Percentiles rank a stretch among this genome's conserved stretches.
Evolutionary conservation across 2,888 invertebrate species (phyloP).

Genomic region (Synergus japonicus): DNA sequence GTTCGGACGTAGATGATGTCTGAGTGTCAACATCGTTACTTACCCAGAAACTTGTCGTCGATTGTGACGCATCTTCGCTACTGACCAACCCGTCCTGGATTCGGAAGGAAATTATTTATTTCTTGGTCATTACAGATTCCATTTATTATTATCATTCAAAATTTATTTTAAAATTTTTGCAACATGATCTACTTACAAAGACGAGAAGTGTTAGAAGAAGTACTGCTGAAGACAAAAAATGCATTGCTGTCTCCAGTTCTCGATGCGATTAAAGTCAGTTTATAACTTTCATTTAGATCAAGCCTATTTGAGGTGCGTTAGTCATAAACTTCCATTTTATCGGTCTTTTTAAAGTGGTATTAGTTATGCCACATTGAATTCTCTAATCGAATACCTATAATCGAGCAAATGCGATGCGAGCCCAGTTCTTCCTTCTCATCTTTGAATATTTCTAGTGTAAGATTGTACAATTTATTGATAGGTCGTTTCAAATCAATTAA

Average conservation of each 20-base stretch:
- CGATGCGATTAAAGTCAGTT: conserved; percentile 44
- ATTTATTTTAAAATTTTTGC: not conserved
- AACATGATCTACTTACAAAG: conserved; percentile 47
- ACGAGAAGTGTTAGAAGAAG: conserved; percentile 49
- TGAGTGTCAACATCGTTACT: conserved; percentile 10
- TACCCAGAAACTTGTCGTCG: not conserved
- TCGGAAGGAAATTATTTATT: conserved; percentile 35
- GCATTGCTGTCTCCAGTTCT: conserved; percentile 48
- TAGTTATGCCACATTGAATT: conserved; percentile 51
- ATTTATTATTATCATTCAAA: not conserved
- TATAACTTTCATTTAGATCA: conserved; percentile 47
- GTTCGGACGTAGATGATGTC: not conserved
- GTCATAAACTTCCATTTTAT: conserved; percentile 46
- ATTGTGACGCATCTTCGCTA: conserved; percentile 34
- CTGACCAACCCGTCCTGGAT: conserved; percentile 46
- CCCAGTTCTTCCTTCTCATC: not conserved
- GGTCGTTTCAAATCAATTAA: not conserved
- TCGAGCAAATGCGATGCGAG: not conserved
- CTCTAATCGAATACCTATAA: conserved; percentile 50
- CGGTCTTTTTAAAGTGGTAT: conserved; percentile 40
- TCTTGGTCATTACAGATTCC: not conserved
- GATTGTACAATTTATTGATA: too few species aligned
- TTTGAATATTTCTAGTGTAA: not conserved
- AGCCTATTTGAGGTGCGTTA: conserved; percentile 44
- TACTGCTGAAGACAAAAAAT: conserved; percentile 43